Percentiles rank a stretch among this genome's conserved stretches.
phyloP scores from a whole-genome alignment of 2,113 vertebrate genomes.

The Paradisaea rubra region DNA sequence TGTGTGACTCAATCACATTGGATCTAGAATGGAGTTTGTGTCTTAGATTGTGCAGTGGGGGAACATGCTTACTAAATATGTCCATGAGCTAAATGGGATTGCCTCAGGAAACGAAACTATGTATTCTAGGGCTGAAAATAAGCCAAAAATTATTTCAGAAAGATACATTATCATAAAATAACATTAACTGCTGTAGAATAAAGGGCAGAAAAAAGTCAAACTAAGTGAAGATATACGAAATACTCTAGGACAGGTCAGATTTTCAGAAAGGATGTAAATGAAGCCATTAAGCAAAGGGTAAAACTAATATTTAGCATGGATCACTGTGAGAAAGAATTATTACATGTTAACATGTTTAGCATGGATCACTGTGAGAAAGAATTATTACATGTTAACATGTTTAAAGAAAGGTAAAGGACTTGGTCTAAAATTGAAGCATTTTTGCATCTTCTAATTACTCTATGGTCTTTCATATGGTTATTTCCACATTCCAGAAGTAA shows the following conservation, averaged over 20 bases:
- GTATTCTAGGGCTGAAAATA: neutral
- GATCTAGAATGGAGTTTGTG: neutral
- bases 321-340: neutral
- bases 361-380: neutral
- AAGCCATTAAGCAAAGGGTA: neutral
- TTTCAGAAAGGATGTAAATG: neutral
- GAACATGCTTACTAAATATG: neutral
- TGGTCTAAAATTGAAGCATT: neutral
- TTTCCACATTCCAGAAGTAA: neutral
- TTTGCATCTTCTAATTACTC: neutral
- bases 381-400: neutral
- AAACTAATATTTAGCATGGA: neutral
- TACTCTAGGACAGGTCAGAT: neutral
- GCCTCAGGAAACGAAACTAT: neutral
- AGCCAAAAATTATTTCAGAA: neutral
- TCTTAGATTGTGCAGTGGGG: neutral
- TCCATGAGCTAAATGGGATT: neutral
- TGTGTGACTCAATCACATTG: neutral
- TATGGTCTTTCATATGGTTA: neutral
- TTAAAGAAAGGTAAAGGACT: neutral
- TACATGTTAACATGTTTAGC: neutral
- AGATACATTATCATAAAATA: neutral
- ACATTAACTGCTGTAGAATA: neutral
- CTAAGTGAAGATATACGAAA: neutral
- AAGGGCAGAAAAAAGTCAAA: neutral